A percentile compares a stretch with the other conserved stretches of the same genome.
These are phyloP conservation scores for Apodemus sylvaticus DNA, from an alignment of 2,113 vertebrate genomes.

Conservation along the genomic window DNA sequence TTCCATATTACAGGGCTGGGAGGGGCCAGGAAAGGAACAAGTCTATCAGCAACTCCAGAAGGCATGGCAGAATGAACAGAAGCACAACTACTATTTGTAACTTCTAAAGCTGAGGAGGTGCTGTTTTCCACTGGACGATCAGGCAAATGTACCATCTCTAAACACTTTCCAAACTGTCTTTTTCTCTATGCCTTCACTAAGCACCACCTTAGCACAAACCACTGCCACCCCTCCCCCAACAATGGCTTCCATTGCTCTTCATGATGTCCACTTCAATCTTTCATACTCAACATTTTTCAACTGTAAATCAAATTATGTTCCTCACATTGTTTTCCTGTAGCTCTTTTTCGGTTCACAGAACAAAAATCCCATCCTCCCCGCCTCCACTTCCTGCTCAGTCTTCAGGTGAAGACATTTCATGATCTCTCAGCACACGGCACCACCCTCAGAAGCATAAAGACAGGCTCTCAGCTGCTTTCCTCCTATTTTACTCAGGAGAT, in stretches of 20 bases:
- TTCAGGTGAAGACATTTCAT: too few relatives aligned
- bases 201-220: neutral
- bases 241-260: neutral
- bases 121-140: neutral
- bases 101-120: neutral
- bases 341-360: neutral
- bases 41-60: neutral
- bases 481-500: neutral
- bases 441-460: too few relatives aligned
- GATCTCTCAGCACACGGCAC: too few relatives aligned
- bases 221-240: neutral
- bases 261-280: conserved; percentile 21
- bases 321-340: neutral
- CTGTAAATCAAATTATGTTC: neutral
- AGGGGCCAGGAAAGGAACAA: neutral
- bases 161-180: neutral
- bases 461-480: too few relatives aligned
- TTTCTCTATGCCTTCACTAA: neutral
- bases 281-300: neutral
- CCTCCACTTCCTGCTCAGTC: too few relatives aligned
- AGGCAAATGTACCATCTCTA: neutral
- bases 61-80: neutral
- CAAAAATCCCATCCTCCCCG: neutral
- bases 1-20: neutral
- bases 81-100: neutral